phyloP scores from a whole-genome alignment of 2,888 invertebrate genomes.

The Miltochrista miniata region DNA sequence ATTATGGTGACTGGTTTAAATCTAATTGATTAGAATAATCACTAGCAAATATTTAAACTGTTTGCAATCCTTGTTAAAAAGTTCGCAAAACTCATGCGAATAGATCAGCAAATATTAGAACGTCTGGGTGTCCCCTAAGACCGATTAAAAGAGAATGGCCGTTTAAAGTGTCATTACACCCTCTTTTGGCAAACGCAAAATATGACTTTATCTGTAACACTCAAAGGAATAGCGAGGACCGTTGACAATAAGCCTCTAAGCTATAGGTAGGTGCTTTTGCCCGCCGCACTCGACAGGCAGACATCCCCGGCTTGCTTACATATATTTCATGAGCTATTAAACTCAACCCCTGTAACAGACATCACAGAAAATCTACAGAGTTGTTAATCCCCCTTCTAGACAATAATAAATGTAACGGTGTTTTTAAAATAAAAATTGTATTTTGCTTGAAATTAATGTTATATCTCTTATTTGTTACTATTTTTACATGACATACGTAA shows the following conservation, averaged over 20 bases:
- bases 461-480: no score
- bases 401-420: no score
- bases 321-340: constrained; percentile 83
- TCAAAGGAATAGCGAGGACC: constrained; percentile 66
- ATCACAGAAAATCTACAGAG: constrained; percentile 47
- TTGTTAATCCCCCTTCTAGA: constrained; percentile 25
- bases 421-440: no score
- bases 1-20: no score
- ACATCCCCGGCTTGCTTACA: constrained; percentile 73
- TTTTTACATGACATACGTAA: no score
- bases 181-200: constrained; percentile 47
- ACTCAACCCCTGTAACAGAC: constrained; percentile 61
- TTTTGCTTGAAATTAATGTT: no score
- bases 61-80: no score
- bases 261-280: constrained; percentile 54
- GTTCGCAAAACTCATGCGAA: background rate
- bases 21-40: no score
- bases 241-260: constrained; percentile 62
- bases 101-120: background rate
- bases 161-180: constrained; percentile 35
- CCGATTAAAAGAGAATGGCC: constrained; percentile 39
- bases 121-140: constrained; percentile 6
- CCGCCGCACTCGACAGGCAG: constrained; percentile 67
- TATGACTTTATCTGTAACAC: constrained; percentile 58
- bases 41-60: no score